A percentile compares a stretch with the other conserved stretches of the same genome.
Conservation (phyloP, 35 echinoderm and acorn worm species). For the Acanthaster planci region DNA sequence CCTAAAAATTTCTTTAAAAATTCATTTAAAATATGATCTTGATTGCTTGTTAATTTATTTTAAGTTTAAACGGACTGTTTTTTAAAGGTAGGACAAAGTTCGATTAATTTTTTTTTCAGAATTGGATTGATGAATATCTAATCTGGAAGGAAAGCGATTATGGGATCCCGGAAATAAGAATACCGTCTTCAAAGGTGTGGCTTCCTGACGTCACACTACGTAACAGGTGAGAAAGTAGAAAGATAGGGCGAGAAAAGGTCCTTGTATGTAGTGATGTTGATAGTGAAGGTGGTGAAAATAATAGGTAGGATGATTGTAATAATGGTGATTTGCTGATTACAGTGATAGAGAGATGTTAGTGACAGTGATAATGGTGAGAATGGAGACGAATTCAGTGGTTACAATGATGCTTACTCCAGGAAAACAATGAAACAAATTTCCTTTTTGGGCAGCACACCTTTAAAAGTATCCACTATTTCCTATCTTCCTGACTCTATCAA, state of each 20-base stretch:
- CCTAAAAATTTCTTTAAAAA: no score
- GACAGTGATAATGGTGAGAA: neutral
- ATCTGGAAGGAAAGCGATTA: conserved; percentile 21
- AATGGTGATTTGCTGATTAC: neutral
- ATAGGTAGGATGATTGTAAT: neutral
- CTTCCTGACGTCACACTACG: conserved; percentile 52
- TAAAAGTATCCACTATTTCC: neutral
- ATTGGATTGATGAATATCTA: conserved; percentile 42
- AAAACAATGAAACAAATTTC: neutral
- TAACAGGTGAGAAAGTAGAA: conserved; percentile 36
- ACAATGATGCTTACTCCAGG: neutral
- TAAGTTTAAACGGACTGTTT: no score
- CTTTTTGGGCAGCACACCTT: no score
- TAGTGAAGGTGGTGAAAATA: no score
- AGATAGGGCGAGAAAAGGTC: neutral
- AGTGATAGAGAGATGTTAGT: no score
- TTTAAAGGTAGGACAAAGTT: neutral
- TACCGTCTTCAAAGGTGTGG: conserved; percentile 54
- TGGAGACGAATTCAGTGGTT: neutral
- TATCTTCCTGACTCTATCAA: neutral
- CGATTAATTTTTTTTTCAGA: conserved; percentile 35
- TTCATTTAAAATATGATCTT: no score
- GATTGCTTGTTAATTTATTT: no score
- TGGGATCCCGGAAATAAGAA: conserved; percentile 32
- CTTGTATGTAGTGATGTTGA: neutral